Evolutionary conservation across 2,888 invertebrate species (phyloP).

Genomic region (Rhagonycha fulva): DNA sequence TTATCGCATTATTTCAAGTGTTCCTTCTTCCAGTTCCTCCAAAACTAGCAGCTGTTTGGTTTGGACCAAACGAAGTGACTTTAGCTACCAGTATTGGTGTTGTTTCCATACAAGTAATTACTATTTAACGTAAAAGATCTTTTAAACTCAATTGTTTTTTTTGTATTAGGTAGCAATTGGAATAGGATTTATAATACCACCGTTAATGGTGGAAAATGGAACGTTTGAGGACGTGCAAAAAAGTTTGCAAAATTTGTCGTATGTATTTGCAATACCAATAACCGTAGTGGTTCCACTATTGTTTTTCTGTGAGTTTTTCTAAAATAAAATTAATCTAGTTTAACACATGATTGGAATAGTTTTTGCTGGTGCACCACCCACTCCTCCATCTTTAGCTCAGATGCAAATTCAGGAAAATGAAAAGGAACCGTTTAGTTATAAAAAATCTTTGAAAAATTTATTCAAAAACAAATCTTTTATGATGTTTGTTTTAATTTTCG

Average conservation of each 20-base stretch:
- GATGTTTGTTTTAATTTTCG: conserved; percentile 6
- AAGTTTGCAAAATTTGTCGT: conserved; percentile 46
- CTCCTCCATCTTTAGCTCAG: background rate
- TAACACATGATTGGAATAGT: background rate
- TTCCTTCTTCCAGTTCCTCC: conserved; percentile 92
- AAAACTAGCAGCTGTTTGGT: conserved; percentile 93
- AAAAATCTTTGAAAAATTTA: background rate
- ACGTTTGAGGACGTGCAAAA: conserved; percentile 65
- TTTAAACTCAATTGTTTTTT: no score
- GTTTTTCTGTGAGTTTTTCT: background rate
- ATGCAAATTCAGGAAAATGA: background rate
- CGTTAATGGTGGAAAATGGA: conserved; percentile 60
- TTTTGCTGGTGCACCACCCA: background rate
- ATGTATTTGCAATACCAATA: background rate
- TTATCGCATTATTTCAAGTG: conserved; percentile 85
- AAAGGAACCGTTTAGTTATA: background rate
- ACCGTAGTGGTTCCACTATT: background rate
- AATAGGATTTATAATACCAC: conserved; percentile 72
- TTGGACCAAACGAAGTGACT: conserved; percentile 94
- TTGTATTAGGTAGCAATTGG: conserved; percentile 69
- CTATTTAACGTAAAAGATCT: conserved; percentile 55
- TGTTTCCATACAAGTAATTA: conserved; percentile 84
- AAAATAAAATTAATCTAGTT: background rate
- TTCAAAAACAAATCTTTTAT: background rate
- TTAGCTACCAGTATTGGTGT: conserved; percentile 97